Evolutionary conservation across 1,140 invertebrate species (phyloP).

Genomic region (Amphibalanus amphitrite): DNA sequence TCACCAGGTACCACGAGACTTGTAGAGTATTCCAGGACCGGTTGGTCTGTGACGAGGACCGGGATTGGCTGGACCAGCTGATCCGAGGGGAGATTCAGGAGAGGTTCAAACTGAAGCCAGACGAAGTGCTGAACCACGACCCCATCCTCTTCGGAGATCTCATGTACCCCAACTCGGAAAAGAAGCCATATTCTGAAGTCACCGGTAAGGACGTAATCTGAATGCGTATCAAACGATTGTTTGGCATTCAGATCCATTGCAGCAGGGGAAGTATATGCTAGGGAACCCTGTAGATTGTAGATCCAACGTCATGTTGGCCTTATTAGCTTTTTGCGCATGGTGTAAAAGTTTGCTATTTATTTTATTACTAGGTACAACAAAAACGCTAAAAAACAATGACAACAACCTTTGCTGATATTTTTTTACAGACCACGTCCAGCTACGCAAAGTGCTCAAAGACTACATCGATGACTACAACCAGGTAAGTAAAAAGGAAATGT

Average conservation of each 20-base stretch:
- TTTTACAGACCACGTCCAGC: conserved; percentile 36
- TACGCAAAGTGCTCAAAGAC: conserved; percentile 65
- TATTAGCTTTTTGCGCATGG: no score
- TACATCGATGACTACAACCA: conserved; percentile 75
- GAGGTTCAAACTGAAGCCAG: neutral
- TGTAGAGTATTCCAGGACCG: conserved; percentile 83
- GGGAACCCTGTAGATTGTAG: no score
- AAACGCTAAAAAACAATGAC: no score
- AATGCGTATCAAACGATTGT: no score
- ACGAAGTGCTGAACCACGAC: conserved; percentile 21
- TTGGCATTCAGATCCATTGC: no score
- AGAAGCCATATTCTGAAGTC: conserved; percentile 16
- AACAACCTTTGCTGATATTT: no score
- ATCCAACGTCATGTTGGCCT: no score
- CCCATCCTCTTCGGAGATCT: conserved; percentile 75
- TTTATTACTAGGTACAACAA: no score
- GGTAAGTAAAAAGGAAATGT: no score
- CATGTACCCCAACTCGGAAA: conserved; percentile 64
- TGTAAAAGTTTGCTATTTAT: no score
- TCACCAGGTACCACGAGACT: conserved; percentile 82
- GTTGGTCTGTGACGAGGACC: conserved; percentile 52
- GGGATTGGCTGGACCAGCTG: conserved; percentile 20
- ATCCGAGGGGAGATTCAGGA: neutral
- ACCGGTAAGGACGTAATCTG: neutral
- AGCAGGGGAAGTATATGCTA: no score